These are phyloP conservation scores for Phaonia tiefii DNA, from an alignment of 2,888 invertebrate species.

Conservation along the genomic window DNA sequence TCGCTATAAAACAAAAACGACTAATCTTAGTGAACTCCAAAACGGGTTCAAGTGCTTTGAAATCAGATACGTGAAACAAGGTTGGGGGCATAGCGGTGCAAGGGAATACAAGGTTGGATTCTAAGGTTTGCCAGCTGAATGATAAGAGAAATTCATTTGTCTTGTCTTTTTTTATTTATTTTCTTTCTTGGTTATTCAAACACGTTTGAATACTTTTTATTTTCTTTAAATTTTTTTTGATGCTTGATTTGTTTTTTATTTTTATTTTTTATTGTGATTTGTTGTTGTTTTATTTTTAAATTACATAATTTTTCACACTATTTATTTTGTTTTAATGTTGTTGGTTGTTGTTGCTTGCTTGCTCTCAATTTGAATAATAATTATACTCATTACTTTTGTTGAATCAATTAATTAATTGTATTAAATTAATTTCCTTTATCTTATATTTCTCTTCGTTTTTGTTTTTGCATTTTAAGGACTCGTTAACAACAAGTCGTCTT, in stretches of 20 bases:
- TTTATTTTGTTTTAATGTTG: slow-evolving; percentile 45
- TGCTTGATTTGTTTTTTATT: slow-evolving; percentile 45
- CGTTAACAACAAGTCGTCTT: slow-evolving; percentile 61
- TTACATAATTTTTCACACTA: slow-evolving; percentile 58
- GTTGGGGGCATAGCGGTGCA: too few species aligned
- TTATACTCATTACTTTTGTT: slow-evolving; percentile 60
- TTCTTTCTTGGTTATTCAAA: slow-evolving; percentile 60
- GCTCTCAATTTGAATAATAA: slow-evolving; percentile 67
- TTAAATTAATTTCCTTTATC: slow-evolving; percentile 49
- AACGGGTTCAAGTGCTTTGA: too few species aligned
- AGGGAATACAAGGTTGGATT: too few species aligned
- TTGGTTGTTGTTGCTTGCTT: slow-evolving; percentile 57
- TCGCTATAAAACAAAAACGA: neutral
- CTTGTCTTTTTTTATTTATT: slow-evolving; percentile 24
- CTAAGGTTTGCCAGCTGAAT: too few species aligned
- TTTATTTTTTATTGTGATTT: slow-evolving; percentile 35
- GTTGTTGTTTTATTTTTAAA: slow-evolving; percentile 50
- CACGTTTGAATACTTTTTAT: slow-evolving; percentile 63
- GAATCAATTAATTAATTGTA: slow-evolving; percentile 64
- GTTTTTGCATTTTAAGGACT: slow-evolving; percentile 62
- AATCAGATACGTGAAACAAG: too few species aligned
- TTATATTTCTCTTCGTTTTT: too few species aligned
- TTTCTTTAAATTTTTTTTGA: slow-evolving; percentile 63
- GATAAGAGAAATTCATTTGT: slow-evolving; percentile 8
- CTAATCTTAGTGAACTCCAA: neutral